Evolutionary conservation across 1,140 invertebrate genomes (phyloP).

Genomic region (Aphelenchoides avenae): DNA sequence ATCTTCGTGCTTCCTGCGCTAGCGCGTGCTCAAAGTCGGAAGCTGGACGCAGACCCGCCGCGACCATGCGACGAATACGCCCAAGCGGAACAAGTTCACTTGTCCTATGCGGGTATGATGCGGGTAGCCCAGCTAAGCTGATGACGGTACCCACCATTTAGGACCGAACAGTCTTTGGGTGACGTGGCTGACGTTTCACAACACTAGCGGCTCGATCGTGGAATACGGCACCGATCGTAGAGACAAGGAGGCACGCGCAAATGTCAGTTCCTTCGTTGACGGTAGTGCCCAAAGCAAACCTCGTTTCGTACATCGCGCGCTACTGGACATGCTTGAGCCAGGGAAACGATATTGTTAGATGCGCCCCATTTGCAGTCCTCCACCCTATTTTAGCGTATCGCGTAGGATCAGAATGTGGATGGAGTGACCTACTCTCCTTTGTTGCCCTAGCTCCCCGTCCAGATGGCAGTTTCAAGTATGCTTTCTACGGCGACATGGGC

Average conservation of each 20-base stretch:
- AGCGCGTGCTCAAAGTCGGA: too few relatives aligned
- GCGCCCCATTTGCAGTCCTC: background rate
- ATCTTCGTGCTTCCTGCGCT: too few relatives aligned
- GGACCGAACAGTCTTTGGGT: constrained; percentile 12
- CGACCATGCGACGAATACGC: too few relatives aligned
- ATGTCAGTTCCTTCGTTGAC: constrained; percentile 9
- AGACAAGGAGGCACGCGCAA: constrained; percentile 5
- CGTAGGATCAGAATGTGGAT: constrained; percentile 49
- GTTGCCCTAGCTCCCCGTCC: constrained; percentile 48
- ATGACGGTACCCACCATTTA: too few relatives aligned
- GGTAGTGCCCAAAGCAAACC: background rate
- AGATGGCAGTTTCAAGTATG: constrained; percentile 61
- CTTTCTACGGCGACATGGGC: constrained; percentile 65
- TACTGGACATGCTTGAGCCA: constrained; percentile 14
- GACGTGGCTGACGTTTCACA: constrained; percentile 27
- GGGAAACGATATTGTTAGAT: constrained; percentile 20
- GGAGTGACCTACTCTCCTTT: constrained; percentile 61
- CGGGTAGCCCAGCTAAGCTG: background rate
- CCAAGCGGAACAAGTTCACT: constrained; percentile 41
- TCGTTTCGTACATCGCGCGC: constrained; percentile 23
- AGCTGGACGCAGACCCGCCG: too few relatives aligned
- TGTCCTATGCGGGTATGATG: constrained; percentile 36
- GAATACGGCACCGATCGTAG: constrained; percentile 15
- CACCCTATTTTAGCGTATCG: constrained; percentile 11
- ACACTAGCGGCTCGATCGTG: constrained; percentile 16